Evolutionary conservation across 1,140 invertebrate genomes (phyloP).

Genomic region (Tetramorium simillimum): DNA sequence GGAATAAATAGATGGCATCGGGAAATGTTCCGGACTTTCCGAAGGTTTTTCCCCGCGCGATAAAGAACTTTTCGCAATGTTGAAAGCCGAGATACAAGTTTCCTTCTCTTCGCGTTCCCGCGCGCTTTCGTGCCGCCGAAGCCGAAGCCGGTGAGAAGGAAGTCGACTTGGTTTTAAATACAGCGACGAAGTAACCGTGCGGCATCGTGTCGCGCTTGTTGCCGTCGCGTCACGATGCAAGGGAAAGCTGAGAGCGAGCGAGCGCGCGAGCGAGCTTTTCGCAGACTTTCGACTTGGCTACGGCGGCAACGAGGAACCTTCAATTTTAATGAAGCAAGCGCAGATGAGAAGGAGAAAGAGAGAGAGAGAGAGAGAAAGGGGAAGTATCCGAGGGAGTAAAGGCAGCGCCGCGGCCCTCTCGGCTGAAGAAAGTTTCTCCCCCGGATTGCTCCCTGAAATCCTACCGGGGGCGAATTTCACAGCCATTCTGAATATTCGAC

Average conservation of each 20-base stretch:
- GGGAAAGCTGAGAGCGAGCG: neutral
- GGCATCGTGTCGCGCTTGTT: conserved; percentile 41
- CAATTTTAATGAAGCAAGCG: conserved; percentile 74
- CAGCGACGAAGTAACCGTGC: conserved; percentile 45
- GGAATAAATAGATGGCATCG: conserved; percentile 4
- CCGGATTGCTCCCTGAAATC: conserved; percentile 56
- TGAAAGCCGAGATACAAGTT: conserved; percentile 19
- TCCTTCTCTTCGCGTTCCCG: neutral
- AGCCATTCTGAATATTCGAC: conserved; percentile 66
- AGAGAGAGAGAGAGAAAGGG: neutral
- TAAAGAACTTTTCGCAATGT: conserved; percentile 32
- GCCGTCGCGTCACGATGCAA: neutral
- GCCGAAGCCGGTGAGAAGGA: neutral
- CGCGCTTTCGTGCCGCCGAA: neutral
- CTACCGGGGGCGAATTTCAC: conserved; percentile 52
- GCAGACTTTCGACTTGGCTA: conserved; percentile 69
- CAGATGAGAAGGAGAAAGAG: conserved; percentile 31
- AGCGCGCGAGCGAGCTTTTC: conserved; percentile 45
- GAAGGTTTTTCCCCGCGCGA: conserved; percentile 6
- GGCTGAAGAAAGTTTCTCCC: conserved; percentile 64
- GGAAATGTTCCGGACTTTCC: conserved; percentile 3
- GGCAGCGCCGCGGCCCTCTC: neutral
- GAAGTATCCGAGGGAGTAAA: conserved; percentile 9
- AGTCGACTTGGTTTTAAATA: conserved; percentile 52
- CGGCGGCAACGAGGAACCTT: conserved; percentile 65